Evolutionary conservation across 2,113 vertebrate genomes (phyloP), one percentile per base, ranked within the genome.

Genomic region (Geococcyx californianus): DNA sequence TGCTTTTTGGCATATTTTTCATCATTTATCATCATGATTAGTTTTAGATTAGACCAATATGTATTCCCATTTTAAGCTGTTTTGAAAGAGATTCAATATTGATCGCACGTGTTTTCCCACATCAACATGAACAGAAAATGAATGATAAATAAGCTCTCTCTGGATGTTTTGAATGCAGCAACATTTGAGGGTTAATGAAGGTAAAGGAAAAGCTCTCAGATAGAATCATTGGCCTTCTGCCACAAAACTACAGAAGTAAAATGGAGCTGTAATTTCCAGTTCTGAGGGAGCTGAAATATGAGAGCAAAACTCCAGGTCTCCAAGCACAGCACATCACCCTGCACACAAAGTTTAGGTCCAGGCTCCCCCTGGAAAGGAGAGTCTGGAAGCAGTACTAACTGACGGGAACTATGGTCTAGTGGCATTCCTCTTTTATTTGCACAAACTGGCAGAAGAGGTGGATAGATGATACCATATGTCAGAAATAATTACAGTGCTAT

Each of bases 101-200:
- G 93, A 95, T 88, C 95, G 93, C 94, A 97, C 40, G 93, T 96
- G 92, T 96, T 95, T 96, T 97, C 96, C 94, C 94, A 94, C 83
- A 96, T 92, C 93, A 95, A 69, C 92, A 89, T 68, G 90, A 87
- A 89, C 79, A 86, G 90, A 96, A 96, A 96, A 94, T 77, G 79
- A 89, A 96, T 94, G 92, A 95, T 96, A 94, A 94, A 97, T 96
- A 92, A 47, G 36, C 24, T 73, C 90, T 93, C 70, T 70, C 25
- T 52, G 79, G 93, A 96, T 92, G 59, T 77, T 89, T 93, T 88
- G 90, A 90, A 96, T 64, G 34, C 60, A 89, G 88, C 90, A 95
- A 90, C 76, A 92, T 96, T 96, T 88, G 76, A 56, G 94, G 94
- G 92, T 97, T 97, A 96, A 97, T 95, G 95, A 92, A 96, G 96